Percentiles rank a stretch among this genome's conserved stretches.
Evolutionary conservation across 2,888 invertebrate species (phyloP).

Genomic region (Zele albiditarsus): DNA sequence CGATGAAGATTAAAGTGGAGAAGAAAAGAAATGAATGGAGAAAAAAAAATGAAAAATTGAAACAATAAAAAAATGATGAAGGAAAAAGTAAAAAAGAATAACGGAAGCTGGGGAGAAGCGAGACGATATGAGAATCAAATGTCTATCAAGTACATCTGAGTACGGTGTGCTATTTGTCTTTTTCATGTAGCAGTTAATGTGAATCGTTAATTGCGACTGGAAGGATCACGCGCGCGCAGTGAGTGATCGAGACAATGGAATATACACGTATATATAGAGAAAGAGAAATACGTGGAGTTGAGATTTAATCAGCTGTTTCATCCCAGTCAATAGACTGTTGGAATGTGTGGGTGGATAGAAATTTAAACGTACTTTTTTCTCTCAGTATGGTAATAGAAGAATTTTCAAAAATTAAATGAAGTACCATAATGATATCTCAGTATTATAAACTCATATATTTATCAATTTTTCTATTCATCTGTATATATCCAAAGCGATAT

Average conservation of each 20-base stretch:
- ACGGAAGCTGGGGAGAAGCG: not conserved
- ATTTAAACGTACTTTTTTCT: not conserved
- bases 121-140: conserved; percentile 17
- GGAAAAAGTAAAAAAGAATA: conserved; percentile 25
- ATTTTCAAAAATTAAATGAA: not conserved
- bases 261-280: not conserved
- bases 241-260: conserved; percentile 54
- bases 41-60: not conserved
- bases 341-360: conserved; percentile 5
- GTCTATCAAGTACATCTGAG: conserved; percentile 42
- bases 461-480: not conserved
- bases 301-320: conserved; percentile 29
- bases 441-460: not conserved
- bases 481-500: not conserved
- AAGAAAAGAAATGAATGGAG: conserved; percentile 6
- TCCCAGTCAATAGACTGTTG: conserved; percentile 1
- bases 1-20: not conserved
- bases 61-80: conserved; percentile 42
- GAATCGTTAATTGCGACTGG: conserved; percentile 63
- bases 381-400: not conserved
- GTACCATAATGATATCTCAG: not conserved
- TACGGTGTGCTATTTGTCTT: conserved; percentile 61
- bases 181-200: conserved; percentile 63
- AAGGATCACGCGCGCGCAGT: conserved; percentile 37
- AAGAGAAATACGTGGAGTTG: not conserved